Percentiles rank a stretch among this genome's conserved stretches.
Evolutionary conservation across 2,113 vertebrate genomes (phyloP).

Genomic region (Triplophysa dalaica): DNA sequence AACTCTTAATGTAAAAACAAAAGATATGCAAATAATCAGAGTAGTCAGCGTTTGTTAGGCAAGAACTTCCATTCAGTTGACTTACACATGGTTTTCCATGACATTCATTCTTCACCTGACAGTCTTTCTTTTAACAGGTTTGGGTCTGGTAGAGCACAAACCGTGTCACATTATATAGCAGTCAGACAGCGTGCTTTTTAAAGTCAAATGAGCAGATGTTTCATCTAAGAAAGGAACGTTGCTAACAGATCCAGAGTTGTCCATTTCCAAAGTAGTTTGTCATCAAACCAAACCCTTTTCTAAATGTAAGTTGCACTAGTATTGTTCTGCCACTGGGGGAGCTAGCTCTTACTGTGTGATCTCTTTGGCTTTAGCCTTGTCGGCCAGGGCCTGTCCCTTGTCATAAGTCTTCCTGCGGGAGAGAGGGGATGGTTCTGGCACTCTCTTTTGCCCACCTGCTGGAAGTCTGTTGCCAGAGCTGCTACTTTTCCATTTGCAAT

Average conservation of each 20-base stretch:
- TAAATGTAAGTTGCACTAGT: constrained; percentile 5
- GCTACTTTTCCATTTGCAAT: constrained; percentile 61
- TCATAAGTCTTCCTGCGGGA: constrained; percentile 90
- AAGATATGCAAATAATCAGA: constrained; percentile 33
- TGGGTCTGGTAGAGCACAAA: background rate
- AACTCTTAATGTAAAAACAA: background rate
- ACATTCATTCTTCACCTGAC: background rate
- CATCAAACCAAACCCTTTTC: background rate
- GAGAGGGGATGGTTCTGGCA: constrained; percentile 88
- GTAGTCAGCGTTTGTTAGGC: constrained; percentile 25
- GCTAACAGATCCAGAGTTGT: constrained; percentile 1
- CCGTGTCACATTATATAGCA: background rate
- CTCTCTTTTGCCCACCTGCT: constrained; percentile 80
- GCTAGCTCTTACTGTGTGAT: constrained; percentile 88
- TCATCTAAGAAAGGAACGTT: background rate
- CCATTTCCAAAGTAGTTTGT: background rate
- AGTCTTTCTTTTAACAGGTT: background rate
- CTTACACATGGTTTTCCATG: background rate
- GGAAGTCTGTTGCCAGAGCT: constrained; percentile 76
- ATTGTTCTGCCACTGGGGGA: constrained; percentile 50
- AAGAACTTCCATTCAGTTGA: background rate
- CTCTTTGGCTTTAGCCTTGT: constrained; percentile 89
- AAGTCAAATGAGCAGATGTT: constrained; percentile 42
- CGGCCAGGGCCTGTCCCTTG: constrained; percentile 75
- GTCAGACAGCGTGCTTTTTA: constrained; percentile 62